A percentile compares a stretch with the other conserved stretches of the same genome.
Conservation (phyloP, 2,888 invertebrate species). For the Ferrisia virgata region DNA sequence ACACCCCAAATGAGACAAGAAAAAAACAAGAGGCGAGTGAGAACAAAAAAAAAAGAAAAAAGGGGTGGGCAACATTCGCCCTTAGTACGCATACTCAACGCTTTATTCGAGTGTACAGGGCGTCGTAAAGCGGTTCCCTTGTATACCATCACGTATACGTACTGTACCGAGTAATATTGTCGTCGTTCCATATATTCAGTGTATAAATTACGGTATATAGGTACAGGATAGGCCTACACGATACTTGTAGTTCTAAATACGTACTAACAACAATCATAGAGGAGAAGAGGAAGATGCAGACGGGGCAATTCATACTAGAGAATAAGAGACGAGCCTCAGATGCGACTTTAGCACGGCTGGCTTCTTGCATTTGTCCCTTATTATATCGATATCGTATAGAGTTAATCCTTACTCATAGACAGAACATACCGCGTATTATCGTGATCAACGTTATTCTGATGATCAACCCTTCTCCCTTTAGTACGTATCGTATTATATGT, state of each 20-base stretch:
- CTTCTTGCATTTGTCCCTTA: neutral
- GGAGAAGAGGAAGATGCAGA: neutral
- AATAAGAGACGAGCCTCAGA: slow-evolving; percentile 28
- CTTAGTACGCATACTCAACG: neutral
- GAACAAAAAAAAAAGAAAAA: too few relatives aligned
- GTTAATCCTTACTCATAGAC: slow-evolving; percentile 44
- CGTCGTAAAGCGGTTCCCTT: neutral
- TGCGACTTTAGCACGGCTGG: slow-evolving; percentile 1
- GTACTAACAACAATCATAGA: too few relatives aligned
- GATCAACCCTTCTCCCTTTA: slow-evolving; percentile 42
- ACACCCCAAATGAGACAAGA: neutral
- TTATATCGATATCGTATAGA: slow-evolving; percentile 34
- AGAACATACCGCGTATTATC: slow-evolving; percentile 45
- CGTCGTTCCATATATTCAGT: neutral
- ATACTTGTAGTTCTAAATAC: too few relatives aligned
- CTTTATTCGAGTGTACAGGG: neutral
- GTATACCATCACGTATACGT: too few relatives aligned
- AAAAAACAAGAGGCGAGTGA: neutral
- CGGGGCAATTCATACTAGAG: neutral
- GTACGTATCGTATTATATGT: neutral
- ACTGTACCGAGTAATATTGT: neutral
- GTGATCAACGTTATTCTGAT: slow-evolving; percentile 44
- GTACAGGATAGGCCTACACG: too few relatives aligned
- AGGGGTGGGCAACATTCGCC: neutral
- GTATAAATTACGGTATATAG: too few relatives aligned